A percentile compares a stretch with the other conserved stretches of the same genome.
phyloP scores from a whole-genome alignment of 1,140 invertebrate genomes.

The Odontomachus brunneus region DNA sequence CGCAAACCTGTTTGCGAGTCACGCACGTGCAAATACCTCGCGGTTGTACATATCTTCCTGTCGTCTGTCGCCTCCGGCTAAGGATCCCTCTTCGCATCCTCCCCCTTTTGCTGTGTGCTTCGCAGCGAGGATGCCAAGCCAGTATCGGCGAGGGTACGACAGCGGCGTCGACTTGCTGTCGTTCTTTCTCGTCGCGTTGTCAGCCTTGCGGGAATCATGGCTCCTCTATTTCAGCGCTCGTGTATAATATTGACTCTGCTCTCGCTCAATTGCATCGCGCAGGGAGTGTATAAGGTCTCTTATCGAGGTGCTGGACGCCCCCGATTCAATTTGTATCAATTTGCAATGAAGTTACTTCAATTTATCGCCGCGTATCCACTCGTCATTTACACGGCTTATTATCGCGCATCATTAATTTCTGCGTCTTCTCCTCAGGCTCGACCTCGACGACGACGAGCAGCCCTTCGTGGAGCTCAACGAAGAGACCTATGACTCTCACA shows the following conservation, averaged over 20 bases:
- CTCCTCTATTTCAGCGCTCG: neutral
- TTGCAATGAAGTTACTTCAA: too few species aligned
- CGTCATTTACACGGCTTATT: too few species aligned
- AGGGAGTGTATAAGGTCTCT: slow-evolving; percentile 18
- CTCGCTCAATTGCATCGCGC: neutral
- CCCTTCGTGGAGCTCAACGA: slow-evolving; percentile 37
- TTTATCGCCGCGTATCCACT: too few species aligned
- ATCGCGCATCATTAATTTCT: neutral
- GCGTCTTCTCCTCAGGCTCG: neutral
- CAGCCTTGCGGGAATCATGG: slow-evolving; percentile 21
- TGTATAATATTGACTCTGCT: slow-evolving; percentile 14
- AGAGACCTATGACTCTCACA: slow-evolving; percentile 49
- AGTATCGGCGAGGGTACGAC: slow-evolving; percentile 26
- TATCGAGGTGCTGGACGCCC: neutral
- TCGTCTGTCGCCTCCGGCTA: slow-evolving; percentile 31
- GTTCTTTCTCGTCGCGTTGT: neutral
- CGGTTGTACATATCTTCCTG: slow-evolving; percentile 42
- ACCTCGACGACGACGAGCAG: neutral
- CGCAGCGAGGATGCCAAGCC: neutral
- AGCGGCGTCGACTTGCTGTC: neutral
- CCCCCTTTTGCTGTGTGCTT: slow-evolving; percentile 1
- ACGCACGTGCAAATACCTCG: slow-evolving; percentile 16
- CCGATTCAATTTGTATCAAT: too few species aligned
- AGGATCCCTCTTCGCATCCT: slow-evolving; percentile 18
- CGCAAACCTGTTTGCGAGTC: slow-evolving; percentile 62